Percentiles rank a stretch among this genome's conserved stretches.
These are phyloP conservation scores for Eristalis intricaria DNA, from an alignment of 2,888 invertebrate species.

Conservation along the genomic window DNA sequence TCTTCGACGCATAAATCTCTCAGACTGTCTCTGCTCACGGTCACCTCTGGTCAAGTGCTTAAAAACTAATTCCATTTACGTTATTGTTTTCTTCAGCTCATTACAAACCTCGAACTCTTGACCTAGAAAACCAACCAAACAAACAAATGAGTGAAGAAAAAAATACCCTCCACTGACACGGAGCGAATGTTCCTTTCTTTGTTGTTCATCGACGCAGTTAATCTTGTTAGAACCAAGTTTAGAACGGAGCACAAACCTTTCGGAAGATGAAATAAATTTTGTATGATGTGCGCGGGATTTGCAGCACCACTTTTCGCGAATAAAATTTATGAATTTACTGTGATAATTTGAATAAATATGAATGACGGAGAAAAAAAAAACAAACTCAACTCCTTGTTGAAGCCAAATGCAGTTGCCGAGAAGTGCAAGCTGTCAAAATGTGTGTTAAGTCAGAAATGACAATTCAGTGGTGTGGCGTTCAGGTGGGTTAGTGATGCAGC, in stretches of 20 bases:
- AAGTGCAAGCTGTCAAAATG: slow-evolving; percentile 17
- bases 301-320: background rate
- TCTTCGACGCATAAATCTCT: no score
- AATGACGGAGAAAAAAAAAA: background rate
- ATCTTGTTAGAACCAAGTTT: background rate
- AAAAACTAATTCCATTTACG: background rate
- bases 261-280: background rate
- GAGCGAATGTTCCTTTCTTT: no score
- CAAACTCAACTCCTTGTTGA: background rate
- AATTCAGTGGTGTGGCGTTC: background rate
- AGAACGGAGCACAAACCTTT: background rate
- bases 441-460: background rate
- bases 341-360: background rate
- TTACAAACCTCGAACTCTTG: slow-evolving; percentile 27
- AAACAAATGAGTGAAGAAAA: background rate
- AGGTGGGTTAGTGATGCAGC: background rate
- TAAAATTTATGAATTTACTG: background rate
- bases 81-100: background rate
- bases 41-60: background rate
- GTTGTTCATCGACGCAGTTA: background rate
- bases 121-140: slow-evolving; percentile 26
- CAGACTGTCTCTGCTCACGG: no score
- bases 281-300: background rate
- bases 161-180: background rate
- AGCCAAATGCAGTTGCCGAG: background rate